Percentiles rank a stretch among this genome's conserved stretches.
Evolutionary conservation across 2,797 vertebrate genomes (phyloP).

Genomic region (Mallotus villosus): DNA sequence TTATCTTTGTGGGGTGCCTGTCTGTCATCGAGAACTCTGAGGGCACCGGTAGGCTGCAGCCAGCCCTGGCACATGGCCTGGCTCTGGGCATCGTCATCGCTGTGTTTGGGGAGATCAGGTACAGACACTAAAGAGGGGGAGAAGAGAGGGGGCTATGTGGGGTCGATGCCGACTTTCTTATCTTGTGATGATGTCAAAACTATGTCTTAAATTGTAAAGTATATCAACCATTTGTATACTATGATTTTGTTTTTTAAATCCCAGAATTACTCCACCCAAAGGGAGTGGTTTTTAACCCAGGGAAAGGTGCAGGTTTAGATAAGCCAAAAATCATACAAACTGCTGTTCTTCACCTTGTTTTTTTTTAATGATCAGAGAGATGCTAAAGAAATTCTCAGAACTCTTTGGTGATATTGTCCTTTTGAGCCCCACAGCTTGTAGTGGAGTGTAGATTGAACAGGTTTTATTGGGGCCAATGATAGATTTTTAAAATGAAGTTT

Average conservation of each 20-base stretch:
- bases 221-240: no score
- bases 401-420: not conserved
- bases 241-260: not conserved
- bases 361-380: not conserved
- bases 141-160: not conserved
- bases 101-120: constrained; percentile 79
- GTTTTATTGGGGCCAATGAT: not conserved
- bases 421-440: not conserved
- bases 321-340: not conserved
- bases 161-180: no score
- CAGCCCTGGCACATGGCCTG: constrained; percentile 81
- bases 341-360: not conserved
- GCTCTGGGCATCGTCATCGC: constrained; percentile 67
- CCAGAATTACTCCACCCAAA: no score
- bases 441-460: not conserved
- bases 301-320: no score
- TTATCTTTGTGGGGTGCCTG: constrained; percentile 79
- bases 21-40: constrained; percentile 66
- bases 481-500: not conserved
- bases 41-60: constrained; percentile 69
- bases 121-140: not conserved
- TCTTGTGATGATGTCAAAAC: not conserved
- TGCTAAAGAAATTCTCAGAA: not conserved
- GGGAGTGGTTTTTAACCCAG: no score
- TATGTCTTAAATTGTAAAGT: not conserved